These are phyloP conservation scores for Ascaphus truei DNA, from an alignment of 2,113 vertebrate species.

Conservation along the genomic window DNA sequence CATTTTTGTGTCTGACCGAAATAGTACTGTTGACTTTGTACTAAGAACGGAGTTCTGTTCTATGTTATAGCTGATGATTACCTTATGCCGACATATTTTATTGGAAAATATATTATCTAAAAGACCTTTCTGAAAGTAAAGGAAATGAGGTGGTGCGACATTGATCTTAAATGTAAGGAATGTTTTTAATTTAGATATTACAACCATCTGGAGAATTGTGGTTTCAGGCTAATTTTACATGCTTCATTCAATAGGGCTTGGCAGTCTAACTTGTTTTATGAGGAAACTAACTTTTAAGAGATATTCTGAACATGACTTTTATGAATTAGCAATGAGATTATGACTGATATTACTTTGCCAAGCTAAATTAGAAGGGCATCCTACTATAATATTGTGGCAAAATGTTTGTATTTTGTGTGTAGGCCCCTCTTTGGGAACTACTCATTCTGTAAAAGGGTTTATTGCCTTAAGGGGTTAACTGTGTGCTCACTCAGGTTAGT, in stretches of 20 bases:
- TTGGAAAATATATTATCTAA: conserved; percentile 56
- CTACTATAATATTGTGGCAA: too few relatives aligned
- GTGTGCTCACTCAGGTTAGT: too few relatives aligned
- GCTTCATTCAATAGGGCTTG: conserved; percentile 41
- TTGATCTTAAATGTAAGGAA: conserved; percentile 57
- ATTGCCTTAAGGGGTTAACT: too few relatives aligned
- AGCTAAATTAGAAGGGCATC: too few relatives aligned
- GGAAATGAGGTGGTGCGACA: conserved; percentile 63
- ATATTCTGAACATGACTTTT: neutral
- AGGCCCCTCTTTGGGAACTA: too few relatives aligned
- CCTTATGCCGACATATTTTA: conserved; percentile 58
- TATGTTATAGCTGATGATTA: conserved; percentile 58
- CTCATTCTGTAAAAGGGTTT: too few relatives aligned
- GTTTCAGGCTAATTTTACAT: conserved; percentile 38
- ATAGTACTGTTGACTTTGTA: conserved; percentile 38
- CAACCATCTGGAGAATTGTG: conserved; percentile 40
- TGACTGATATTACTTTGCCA: too few relatives aligned
- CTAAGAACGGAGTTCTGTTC: conserved; percentile 48
- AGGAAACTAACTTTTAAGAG: conserved; percentile 35
- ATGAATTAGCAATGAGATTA: conserved; percentile 4
- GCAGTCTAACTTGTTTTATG: conserved; percentile 38
- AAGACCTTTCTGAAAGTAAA: conserved; percentile 58
- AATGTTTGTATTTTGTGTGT: too few relatives aligned
- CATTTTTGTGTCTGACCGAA: conserved; percentile 11
- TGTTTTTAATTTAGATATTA: conserved; percentile 45